Percentiles rank a stretch among this genome's conserved stretches.
phyloP scores from a whole-genome alignment of 2,888 invertebrate species.

The Parnassius apollo region DNA sequence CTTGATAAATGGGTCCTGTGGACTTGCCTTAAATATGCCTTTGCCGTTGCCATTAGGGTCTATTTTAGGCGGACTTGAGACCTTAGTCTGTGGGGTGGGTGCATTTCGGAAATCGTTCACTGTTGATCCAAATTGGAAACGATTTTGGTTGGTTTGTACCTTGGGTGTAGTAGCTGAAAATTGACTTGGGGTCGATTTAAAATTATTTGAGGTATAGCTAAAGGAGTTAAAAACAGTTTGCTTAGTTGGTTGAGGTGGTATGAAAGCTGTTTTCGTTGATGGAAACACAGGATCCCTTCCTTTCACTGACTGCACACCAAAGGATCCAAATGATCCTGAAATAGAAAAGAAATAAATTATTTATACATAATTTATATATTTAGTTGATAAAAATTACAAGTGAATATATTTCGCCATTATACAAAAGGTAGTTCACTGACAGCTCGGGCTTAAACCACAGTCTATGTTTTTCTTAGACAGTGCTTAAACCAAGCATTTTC shows the following conservation, averaged over 20 bases:
- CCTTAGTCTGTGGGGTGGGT: slow-evolving; percentile 71
- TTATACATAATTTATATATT: neutral
- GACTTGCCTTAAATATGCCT: slow-evolving; percentile 67
- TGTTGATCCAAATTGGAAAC: slow-evolving; percentile 59
- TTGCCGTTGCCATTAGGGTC: slow-evolving; percentile 63
- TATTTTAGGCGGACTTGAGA: slow-evolving; percentile 56
- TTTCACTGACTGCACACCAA: slow-evolving; percentile 80
- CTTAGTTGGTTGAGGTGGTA: slow-evolving; percentile 63
- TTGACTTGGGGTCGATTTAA: slow-evolving; percentile 56
- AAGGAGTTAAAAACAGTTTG: slow-evolving; percentile 68
- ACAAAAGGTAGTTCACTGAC: no score
- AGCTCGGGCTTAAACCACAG: no score
- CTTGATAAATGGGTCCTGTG: slow-evolving; percentile 70
- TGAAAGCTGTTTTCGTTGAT: slow-evolving; percentile 64
- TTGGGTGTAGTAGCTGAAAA: slow-evolving; percentile 59
- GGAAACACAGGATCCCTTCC: slow-evolving; percentile 71
- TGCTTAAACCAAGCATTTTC: no score
- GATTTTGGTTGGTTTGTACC: slow-evolving; percentile 58
- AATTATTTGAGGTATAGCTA: slow-evolving; percentile 60
- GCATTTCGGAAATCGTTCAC: slow-evolving; percentile 65
- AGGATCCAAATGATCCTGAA: slow-evolving; percentile 81
- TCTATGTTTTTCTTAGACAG: no score
- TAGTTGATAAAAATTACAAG: no score
- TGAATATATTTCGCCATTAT: no score
- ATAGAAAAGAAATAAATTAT: slow-evolving; percentile 27